Evolutionary conservation across 2,888 invertebrate species (phyloP), one percentile per base, ranked within the genome.

Genomic region (Cerceris rybyensis): DNA sequence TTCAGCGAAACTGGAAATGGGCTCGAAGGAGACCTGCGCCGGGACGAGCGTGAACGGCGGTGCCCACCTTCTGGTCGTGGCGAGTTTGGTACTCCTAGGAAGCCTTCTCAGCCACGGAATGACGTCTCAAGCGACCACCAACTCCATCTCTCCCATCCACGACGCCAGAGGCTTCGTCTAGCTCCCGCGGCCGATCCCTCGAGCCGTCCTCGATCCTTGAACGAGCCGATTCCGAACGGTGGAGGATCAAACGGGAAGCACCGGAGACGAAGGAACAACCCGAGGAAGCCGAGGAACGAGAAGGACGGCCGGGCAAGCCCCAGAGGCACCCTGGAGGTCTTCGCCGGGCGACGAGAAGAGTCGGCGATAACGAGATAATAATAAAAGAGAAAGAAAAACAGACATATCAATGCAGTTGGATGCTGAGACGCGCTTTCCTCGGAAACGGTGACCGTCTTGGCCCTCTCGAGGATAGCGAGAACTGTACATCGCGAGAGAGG

Each of bases 1-100:
- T 91, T 0, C 88, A 92, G 92, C 92, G 8, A 91, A 91, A 86
- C 77, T 91, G 81, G 91, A 92, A 14, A 86, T 89, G 77, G 81
- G 81, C 41, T 85, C 91, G 58, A 90, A 91, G 80, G 90, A 90
- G 55, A 88, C 90, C 43, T 92, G 92, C 87, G 91, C 89, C 82
- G 89, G 91, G 43, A 77, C 71, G 14, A 82, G 80, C 60, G 74
- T 84, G 61, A 80, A 80, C 65, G 76, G 81, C 46, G 75, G 86
- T 42, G 83, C 85, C 17, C 84, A 84, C 39, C 67, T 87, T 55
- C 71, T 90, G 67, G 80, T 89, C 71, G 78, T 90, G 72, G 71
- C 86, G 70, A 82, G 87, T 78, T 80, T 89, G 61, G 64, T 82
- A 57, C 49, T 90, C 41, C 63, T 83, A 55, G 81, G 80, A 54